Evolutionary conservation across 1,140 invertebrate genomes (phyloP), one percentile per base, ranked within the genome.

Genomic region (Zaprionus davidi): DNA sequence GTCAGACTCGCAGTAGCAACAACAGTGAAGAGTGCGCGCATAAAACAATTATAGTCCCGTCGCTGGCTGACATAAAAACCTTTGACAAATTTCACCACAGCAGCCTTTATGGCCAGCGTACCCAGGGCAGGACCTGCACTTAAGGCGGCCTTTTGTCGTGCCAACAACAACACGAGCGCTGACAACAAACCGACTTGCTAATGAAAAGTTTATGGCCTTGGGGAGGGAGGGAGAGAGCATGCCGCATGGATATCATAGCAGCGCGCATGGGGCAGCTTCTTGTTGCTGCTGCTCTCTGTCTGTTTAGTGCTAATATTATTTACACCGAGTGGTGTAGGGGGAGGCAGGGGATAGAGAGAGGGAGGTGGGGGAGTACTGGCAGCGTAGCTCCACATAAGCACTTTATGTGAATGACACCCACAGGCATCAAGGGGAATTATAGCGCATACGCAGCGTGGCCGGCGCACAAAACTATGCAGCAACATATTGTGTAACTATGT

Each of bases 21-120:
- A 90, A 69, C 71, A 66, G 73, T 69, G 79, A 76, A 79, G 71
- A 76, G 41, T n/a, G n/a, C 6, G 41, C 56, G 79, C 85, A 90
- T 88, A 81, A 88, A 88, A 88, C 84, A 88, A 88, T 88, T 88
- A 88, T 88, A 81, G 84, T 90, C 84, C 84, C 84, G 69, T 66
- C 81, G 85, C 81, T 81, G 73, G 71, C 67, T 55, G 66, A 70
- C 81, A 88, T 88, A 90, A 90, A 79, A 87, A 76, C 83, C 84
- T 88, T 86, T 87, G 84, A 87, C 81, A 83, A 88, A 88, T 84
- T 84, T 87, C 63, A 57, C 57, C 60, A 34, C 51, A 58, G 38
- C 51, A 58, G 69, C 44, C 36, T 78, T 84, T 84, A 74, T 71
- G 66, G 44, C 38, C 26, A n/a, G 28, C 31, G 3, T 13, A n/a